These are phyloP conservation scores for Mus spicilegus DNA, from an alignment of 2,113 vertebrate species.

Conservation along the genomic window DNA sequence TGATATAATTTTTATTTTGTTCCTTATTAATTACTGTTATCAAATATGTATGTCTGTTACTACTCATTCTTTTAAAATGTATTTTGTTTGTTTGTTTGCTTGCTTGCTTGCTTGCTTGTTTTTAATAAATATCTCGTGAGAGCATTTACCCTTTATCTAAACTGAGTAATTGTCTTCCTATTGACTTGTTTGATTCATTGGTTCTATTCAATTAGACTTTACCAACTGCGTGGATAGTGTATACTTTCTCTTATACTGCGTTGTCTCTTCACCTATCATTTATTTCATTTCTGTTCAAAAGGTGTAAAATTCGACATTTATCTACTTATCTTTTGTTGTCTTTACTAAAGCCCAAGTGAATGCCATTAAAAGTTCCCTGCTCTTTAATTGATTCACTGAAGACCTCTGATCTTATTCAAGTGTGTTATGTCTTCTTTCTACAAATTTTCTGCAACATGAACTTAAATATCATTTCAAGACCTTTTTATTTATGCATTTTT, in stretches of 20 bases:
- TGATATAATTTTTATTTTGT: neutral
- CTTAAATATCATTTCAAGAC: neutral
- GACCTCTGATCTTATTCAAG: neutral
- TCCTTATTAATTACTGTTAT: neutral
- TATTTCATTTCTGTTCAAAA: neutral
- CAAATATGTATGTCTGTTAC: neutral
- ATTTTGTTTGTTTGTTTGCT: no score
- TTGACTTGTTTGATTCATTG: neutral
- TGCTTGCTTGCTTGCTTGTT: no score
- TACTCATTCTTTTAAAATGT: neutral
- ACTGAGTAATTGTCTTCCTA: neutral
- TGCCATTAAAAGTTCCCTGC: neutral
- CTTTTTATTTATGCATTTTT: no score
- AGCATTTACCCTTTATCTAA: neutral
- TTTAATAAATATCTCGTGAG: neutral
- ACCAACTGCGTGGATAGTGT: neutral
- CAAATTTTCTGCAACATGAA: neutral
- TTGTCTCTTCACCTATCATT: neutral
- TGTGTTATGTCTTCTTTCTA: neutral
- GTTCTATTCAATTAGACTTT: neutral
- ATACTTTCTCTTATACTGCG: neutral
- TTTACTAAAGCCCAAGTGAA: neutral
- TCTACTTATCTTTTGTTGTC: neutral
- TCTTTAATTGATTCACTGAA: neutral
- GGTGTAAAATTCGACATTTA: neutral